A percentile compares a stretch with the other conserved stretches of the same genome.
Evolutionary conservation across 2,113 vertebrate species (phyloP).

Genomic region (Struthio camelus): DNA sequence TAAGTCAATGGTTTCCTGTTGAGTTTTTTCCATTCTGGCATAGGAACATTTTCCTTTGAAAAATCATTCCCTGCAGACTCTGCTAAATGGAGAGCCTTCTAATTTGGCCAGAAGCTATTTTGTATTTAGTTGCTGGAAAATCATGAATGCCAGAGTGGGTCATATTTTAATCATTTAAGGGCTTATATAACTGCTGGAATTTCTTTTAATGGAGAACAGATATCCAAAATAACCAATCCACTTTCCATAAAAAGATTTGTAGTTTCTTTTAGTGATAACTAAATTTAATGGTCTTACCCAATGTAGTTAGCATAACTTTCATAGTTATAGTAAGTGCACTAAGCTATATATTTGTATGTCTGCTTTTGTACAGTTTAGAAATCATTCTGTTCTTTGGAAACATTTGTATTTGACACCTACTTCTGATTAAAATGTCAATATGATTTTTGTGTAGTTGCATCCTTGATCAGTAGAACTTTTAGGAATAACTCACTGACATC

Average conservation of each 20-base stretch:
- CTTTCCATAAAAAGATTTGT: neutral
- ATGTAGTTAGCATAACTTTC: neutral
- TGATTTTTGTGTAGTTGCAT: neutral
- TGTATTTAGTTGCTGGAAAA: conserved; percentile 55
- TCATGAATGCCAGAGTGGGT: conserved; percentile 9
- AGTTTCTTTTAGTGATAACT: conserved; percentile 5
- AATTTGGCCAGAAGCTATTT: conserved; percentile 46
- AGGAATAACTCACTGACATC: neutral
- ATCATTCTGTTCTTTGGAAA: neutral
- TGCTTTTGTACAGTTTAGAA: neutral
- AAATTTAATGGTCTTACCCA: neutral
- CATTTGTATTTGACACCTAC: neutral
- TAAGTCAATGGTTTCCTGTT: neutral
- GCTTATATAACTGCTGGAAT: conserved; percentile 22
- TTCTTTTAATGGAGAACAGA: conserved; percentile 24
- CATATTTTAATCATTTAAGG: conserved; percentile 7
- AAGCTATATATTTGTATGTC: neutral
- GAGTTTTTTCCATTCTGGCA: neutral
- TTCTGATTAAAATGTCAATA: neutral
- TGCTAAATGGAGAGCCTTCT: conserved; percentile 19
- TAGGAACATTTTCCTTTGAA: conserved; percentile 51
- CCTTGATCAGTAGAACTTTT: neutral
- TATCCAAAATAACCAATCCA: conserved; percentile 9
- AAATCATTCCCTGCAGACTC: conserved; percentile 47
- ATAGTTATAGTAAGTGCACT: neutral